Percentiles rank a stretch among this genome's conserved stretches.
phyloP scores from a whole-genome alignment of 2,113 vertebrate species.

The Leuciscus idus region DNA sequence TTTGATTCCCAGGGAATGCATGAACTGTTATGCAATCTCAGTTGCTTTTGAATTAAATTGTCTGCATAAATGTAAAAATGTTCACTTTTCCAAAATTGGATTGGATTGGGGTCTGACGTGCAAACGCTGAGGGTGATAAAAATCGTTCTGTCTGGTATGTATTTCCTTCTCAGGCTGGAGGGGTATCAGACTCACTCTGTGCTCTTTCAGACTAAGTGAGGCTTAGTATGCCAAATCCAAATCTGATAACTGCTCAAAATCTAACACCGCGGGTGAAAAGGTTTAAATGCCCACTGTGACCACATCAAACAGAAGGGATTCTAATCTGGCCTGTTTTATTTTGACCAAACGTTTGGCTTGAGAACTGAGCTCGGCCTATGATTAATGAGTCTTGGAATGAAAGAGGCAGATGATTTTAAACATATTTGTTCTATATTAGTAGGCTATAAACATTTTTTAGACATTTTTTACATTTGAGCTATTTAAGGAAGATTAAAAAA shows the following conservation, averaged over 20 bases:
- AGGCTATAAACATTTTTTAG: not conserved
- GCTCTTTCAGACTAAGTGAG: constrained; percentile 50
- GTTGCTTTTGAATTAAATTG: constrained; percentile 5
- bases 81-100: not conserved
- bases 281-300: constrained; percentile 52
- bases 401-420: not conserved
- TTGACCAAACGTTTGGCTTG: constrained; percentile 42
- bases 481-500: not conserved
- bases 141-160: constrained; percentile 65
- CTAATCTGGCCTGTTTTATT: constrained; percentile 49
- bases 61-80: not conserved
- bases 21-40: not conserved
- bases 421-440: not conserved
- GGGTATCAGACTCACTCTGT: constrained; percentile 63
- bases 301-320: constrained; percentile 57
- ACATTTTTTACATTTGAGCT: not conserved
- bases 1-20: not conserved
- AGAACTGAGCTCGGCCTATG: not conserved
- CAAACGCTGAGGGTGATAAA: constrained; percentile 60
- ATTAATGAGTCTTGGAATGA: not conserved
- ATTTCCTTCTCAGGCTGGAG: constrained; percentile 60
- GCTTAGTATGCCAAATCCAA: constrained; percentile 63
- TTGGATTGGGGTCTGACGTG: constrained; percentile 24
- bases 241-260: constrained; percentile 68
- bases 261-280: constrained; percentile 44